Evolutionary conservation across 1,140 invertebrate genomes (phyloP), one percentile per base, ranked within the genome.

Genomic region (Drosophila pachea): DNA sequence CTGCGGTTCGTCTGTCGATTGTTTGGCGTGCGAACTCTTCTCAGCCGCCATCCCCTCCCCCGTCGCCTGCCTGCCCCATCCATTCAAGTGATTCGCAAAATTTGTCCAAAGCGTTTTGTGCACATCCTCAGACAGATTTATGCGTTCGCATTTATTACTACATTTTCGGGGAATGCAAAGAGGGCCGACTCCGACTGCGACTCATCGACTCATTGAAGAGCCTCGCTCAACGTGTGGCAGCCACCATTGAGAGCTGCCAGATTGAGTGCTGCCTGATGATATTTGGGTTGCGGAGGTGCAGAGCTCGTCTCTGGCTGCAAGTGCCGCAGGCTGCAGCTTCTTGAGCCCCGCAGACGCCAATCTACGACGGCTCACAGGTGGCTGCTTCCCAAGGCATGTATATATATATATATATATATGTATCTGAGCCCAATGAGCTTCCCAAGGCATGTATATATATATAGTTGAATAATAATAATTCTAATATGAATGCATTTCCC

Each of bases 61-160:
- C 52, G 12, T 3, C 38, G 11, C 11, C 14, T 7, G 7, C 31
- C 35, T 0, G 4, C 2, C 6, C 8, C 45, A 47, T 31, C 12
- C 73, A 68, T 71, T 82, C 65, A 68, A 84, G 68, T 68, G 72
- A 76, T 76, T 79, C 79, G 79, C 79, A 84, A 83, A 83, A n/a
- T 83, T 83, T 83, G 79, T 83, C 79, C 73, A 73, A 83, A 83
- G 65, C 76, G 76, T 79, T 83, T 84, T 83, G 76, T 75, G 79
- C 78, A 83, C 83, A 78, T 74, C 63, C 83, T 42, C 50, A 42
- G 32, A 7, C 36, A 71, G 65, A 82, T 77, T 82, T 82, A 82
- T 81, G 77, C 69, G 64, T 61, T 83, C 72, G 75, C 73, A 84
- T 83, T 83, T 83, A 79, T 79, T 43, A 22, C 3, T 83, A 78